A percentile compares a stretch with the other conserved stretches of the same genome.
Evolutionary conservation across 2,113 vertebrate genomes (phyloP).

Genomic region (Crotophaga sulcirostris): DNA sequence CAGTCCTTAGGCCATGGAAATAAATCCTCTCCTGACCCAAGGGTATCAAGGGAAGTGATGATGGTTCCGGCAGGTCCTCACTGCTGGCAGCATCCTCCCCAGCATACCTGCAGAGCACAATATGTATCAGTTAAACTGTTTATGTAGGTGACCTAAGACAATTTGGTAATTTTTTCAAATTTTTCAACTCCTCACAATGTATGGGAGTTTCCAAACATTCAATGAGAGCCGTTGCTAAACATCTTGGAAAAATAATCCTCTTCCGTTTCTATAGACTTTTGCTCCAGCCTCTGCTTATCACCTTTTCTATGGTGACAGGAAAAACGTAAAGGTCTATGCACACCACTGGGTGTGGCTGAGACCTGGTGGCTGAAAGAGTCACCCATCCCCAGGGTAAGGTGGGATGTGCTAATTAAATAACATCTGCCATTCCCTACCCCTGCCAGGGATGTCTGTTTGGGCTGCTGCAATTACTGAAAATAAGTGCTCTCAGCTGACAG

Average conservation of each 20-base stretch:
- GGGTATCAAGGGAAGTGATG: not conserved
- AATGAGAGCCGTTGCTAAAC: not conserved
- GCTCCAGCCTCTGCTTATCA: not conserved
- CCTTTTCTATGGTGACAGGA: not conserved
- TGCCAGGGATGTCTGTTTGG: not conserved
- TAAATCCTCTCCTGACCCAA: not conserved
- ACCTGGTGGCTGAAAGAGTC: not conserved
- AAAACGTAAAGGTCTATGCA: not conserved
- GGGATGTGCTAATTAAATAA: not conserved
- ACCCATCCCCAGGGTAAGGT: not conserved
- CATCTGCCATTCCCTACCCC: not conserved
- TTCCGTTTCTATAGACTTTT: not conserved
- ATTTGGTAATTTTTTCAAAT: not conserved
- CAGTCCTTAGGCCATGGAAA: not conserved
- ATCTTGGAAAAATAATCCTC: not conserved
- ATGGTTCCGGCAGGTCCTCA: not conserved
- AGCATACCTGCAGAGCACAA: not conserved
- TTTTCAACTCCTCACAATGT: not conserved
- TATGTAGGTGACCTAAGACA: not conserved
- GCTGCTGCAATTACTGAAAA: not conserved
- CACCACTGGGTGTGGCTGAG: not conserved
- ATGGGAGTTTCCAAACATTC: not conserved
- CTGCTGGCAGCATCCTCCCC: not conserved
- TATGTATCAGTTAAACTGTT: not conserved
- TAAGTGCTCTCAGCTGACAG: not conserved